phyloP scores from a whole-genome alignment of 2,888 invertebrate species.

The Drosophila rubida region DNA sequence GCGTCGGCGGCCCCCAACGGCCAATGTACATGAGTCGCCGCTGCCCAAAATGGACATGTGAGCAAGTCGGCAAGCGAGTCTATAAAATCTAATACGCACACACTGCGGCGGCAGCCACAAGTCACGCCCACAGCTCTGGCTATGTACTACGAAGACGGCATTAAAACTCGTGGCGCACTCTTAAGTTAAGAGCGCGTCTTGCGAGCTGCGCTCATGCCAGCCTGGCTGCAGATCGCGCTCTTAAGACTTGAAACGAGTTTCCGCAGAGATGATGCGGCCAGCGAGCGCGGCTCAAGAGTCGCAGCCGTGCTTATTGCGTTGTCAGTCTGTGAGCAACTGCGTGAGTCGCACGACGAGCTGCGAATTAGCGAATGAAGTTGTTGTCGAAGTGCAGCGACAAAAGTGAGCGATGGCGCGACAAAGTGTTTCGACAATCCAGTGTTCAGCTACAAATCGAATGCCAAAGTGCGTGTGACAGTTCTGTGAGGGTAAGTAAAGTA shows the following conservation, averaged over 20 bases:
- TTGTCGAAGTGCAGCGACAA: slow-evolving; percentile 37
- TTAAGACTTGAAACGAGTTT: slow-evolving; percentile 45
- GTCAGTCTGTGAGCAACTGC: slow-evolving; percentile 75
- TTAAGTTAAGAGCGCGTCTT: slow-evolving; percentile 54
- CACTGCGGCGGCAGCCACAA: slow-evolving; percentile 50
- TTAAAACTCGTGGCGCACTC: slow-evolving; percentile 34
- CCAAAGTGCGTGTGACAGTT: not conserved
- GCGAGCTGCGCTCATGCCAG: no score
- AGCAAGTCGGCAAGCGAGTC: slow-evolving; percentile 63
- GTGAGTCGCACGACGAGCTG: slow-evolving; percentile 69
- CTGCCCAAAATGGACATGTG: slow-evolving; percentile 70
- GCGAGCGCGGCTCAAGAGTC: slow-evolving; percentile 53
- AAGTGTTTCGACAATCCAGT: slow-evolving; percentile 32
- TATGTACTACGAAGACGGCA: slow-evolving; percentile 32
- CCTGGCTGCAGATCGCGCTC: slow-evolving; percentile 27
- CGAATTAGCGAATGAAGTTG: slow-evolving; percentile 49
- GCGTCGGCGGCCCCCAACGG: slow-evolving; percentile 20
- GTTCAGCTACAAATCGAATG: not conserved
- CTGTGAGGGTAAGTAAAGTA: slow-evolving; percentile 27
- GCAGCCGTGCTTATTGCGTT: slow-evolving; percentile 31
- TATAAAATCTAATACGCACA: slow-evolving; percentile 76
- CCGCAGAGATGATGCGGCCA: slow-evolving; percentile 26
- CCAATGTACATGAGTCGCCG: slow-evolving; percentile 62
- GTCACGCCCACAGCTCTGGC: slow-evolving; percentile 66
- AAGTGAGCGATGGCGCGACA: slow-evolving; percentile 24